Base-by-base conservation (phyloP, 1,140 invertebrate species). In the Diorhabda carinulata region DNA sequence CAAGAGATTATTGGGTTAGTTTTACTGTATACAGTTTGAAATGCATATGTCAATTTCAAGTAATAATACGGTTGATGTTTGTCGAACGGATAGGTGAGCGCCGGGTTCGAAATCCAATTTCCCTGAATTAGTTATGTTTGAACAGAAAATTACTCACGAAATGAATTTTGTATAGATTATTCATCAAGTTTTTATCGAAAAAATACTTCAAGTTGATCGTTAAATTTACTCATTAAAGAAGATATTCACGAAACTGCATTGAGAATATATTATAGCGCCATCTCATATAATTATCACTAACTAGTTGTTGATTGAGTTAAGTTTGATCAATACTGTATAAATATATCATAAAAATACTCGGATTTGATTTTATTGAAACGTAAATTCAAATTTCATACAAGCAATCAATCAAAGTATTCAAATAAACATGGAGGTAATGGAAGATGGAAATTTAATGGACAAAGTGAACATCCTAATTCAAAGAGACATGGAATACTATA, bases 361-460 rank as follows among this genome's bases (percentile, higher is more conserved):
- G n/a, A 56, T 40, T 60, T 8, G 4, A 3, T 60, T 60, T 3
- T 3, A 3, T 1, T 10, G 9, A n/a, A 41, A 4, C 3, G 25
- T 0, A 60, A 60, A 60, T 60, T 10, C 3, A 60, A 3, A 60
- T 40, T 25, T 3, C 8, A 40, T 60, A 9, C 4, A 63, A 61
- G 60, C 0, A 25, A 25, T 43, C 25, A 63, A 25, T 9, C 45
- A 63, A 61, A 52, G 45, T 68, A 43, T 2, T 5, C 42, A 43
- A 68, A 61, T 25, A 56, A 82, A 76, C 61, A 92, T 92, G 90
- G 91, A 92, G 81, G 89, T 92, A 68, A 91, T 93, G 83, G 91
- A 92, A 86, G 90, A 92, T 86, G 91, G 90, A 42, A 92, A 92
- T 85, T 87, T 92, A 79, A 91, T 92, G 86, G 92, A 92, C 81